phyloP scores from a whole-genome alignment of 1,140 invertebrate species.

The Aphidius ervi region DNA sequence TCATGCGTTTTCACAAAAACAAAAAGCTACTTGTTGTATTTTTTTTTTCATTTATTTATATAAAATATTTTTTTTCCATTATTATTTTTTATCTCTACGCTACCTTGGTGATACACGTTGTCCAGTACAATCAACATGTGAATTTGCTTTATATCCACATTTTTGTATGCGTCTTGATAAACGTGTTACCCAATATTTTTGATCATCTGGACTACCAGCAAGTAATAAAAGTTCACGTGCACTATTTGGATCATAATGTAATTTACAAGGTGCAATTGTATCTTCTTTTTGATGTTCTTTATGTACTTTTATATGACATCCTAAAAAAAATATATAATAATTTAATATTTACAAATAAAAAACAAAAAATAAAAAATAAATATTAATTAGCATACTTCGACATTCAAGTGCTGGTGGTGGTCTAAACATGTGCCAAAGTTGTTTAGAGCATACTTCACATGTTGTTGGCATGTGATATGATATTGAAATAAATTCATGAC shows the following conservation, averaged over 20 bases:
- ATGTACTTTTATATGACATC: slow-evolving; percentile 94
- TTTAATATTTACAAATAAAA: slow-evolving; percentile 9
- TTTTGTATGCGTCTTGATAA: slow-evolving; percentile 90
- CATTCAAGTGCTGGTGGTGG: slow-evolving; percentile 96
- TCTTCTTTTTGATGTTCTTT: slow-evolving; percentile 90
- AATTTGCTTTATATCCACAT: slow-evolving; percentile 86
- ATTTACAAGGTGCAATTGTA: slow-evolving; percentile 82
- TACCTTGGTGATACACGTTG: slow-evolving; percentile 67
- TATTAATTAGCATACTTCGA: slow-evolving; percentile 60
- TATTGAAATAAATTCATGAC: slow-evolving; percentile 94
- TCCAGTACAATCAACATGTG: slow-evolving; percentile 58
- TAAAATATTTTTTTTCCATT: slow-evolving; percentile 24
- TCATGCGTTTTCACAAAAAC: slow-evolving; percentile 46
- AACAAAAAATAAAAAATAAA: slow-evolving; percentile 28
- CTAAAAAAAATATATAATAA: slow-evolving; percentile 47
- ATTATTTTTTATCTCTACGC: slow-evolving; percentile 36
- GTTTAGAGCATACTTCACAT: slow-evolving; percentile 95
- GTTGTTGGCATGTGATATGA: slow-evolving; percentile 97
- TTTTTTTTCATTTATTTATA: slow-evolving; percentile 17
- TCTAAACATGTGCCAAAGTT: slow-evolving; percentile 94
- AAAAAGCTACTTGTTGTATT: slow-evolving; percentile 39
- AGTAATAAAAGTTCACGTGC: slow-evolving; percentile 89
- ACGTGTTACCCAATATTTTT: slow-evolving; percentile 87
- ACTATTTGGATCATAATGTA: slow-evolving; percentile 88
- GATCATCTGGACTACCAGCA: slow-evolving; percentile 78